phyloP scores from a whole-genome alignment of 2,797 vertebrate genomes.

The Melanotaenia trifasciata region DNA sequence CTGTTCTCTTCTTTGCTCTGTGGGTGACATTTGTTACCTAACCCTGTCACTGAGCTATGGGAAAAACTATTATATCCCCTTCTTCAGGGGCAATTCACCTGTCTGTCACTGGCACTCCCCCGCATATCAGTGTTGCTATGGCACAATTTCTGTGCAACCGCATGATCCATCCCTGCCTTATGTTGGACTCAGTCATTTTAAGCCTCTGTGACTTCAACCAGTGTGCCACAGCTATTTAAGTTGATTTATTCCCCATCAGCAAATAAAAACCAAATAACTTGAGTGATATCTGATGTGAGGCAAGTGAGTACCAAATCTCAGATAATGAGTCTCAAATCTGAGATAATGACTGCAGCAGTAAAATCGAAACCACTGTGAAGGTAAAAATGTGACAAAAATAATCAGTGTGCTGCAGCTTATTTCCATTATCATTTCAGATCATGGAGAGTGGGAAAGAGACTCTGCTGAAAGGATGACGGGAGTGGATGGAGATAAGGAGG shows the following conservation, averaged over 20 bases:
- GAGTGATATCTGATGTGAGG: constrained; percentile 20
- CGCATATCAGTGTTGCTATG: constrained; percentile 17
- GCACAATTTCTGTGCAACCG: constrained; percentile 19
- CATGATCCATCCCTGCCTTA: constrained; percentile 26
- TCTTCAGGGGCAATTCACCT: constrained; percentile 43
- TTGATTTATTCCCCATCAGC: constrained; percentile 17
- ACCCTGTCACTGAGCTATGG: constrained; percentile 46
- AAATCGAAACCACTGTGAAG: constrained; percentile 46
- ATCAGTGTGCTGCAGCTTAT: constrained; percentile 36
- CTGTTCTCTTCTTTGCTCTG: constrained; percentile 27
- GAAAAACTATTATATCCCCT: constrained; percentile 21
- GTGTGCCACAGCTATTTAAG: not conserved
- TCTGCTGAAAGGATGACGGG: constrained; percentile 13
- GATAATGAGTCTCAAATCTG: constrained; percentile 18
- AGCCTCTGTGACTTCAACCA: constrained; percentile 12
- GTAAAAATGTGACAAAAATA: constrained; percentile 52
- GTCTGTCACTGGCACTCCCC: constrained; percentile 26
- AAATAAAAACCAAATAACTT: constrained; percentile 16
- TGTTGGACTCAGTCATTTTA: constrained; percentile 23
- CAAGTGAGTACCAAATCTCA: constrained; percentile 29
- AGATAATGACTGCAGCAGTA: constrained; percentile 45
- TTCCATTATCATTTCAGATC: constrained; percentile 47
- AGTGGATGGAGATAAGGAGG: constrained; percentile 46
- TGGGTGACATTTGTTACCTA: constrained; percentile 60
- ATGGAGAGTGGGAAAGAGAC: constrained; percentile 10